Evolutionary conservation across 92 coral and sea anemone species (phyloP).

Genomic region (Diadumene lineata): DNA sequence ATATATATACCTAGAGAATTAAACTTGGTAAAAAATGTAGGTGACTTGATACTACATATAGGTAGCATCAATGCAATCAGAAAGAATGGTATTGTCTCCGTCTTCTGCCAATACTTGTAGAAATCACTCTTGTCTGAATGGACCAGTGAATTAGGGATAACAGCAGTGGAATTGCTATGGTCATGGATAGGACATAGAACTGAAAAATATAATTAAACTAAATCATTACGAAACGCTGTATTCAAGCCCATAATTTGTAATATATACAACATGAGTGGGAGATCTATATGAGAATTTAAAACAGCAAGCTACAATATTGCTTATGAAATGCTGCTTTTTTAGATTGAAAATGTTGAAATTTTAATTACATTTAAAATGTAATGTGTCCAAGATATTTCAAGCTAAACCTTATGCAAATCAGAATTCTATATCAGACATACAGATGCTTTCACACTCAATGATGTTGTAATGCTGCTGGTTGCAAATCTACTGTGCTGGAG

Average conservation of each 20-base stretch:
- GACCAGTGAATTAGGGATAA: slow-evolving; percentile 9
- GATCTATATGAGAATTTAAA: not conserved
- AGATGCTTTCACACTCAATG: too few species aligned
- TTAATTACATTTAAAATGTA: too few species aligned
- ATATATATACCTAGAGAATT: slow-evolving; percentile 94
- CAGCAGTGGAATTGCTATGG: slow-evolving; percentile 26
- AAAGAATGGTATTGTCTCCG: slow-evolving; percentile 79
- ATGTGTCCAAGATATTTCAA: too few species aligned
- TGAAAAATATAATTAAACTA: not conserved
- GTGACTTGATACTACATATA: slow-evolving; percentile 88
- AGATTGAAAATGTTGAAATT: too few species aligned
- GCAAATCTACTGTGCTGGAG: too few species aligned
- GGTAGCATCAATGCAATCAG: slow-evolving; percentile 74
- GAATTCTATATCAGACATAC: too few species aligned
- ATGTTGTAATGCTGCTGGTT: too few species aligned
- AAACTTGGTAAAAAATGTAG: slow-evolving; percentile 96
- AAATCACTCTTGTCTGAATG: slow-evolving; percentile 51
- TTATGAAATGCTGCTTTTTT: too few species aligned
- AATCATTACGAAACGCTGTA: not conserved
- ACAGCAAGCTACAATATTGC: too few species aligned
- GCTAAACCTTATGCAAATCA: too few species aligned
- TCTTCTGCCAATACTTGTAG: slow-evolving; percentile 68
- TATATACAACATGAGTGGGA: not conserved
- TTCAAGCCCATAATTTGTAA: not conserved
- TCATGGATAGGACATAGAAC: slow-evolving; percentile 54